Evolutionary conservation across 2,797 vertebrate species (phyloP), one percentile per base, ranked within the genome.

Genomic region (Erethizon dorsatum): DNA sequence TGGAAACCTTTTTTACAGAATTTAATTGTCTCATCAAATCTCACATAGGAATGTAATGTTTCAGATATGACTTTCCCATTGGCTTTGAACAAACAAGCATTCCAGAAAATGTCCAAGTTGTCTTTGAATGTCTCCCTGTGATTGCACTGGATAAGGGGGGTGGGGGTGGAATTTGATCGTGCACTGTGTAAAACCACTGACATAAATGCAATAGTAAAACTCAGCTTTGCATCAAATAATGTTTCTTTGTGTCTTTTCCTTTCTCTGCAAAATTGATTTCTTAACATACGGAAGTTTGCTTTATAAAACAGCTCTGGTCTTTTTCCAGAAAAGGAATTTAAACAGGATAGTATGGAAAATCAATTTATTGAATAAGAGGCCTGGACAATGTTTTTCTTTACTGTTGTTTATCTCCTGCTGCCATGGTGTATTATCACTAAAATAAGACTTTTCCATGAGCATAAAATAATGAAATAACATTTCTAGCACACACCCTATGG

Each of bases 201-300:
- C 95, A 79, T 88, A 80, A 96, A 93, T 15, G 0, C 50, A 87
- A 28, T 31, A 59, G 57, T 61, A 77, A 91, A 94, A 75, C 31
- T 90, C 88, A 94, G 47, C 37, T 97, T 96, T 94, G 83, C 80
- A 94, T 88, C 65, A 87, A 94, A 94, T 93, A 94, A 73, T 95
- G 92, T 61, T 96, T 84, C 82, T 82, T 94, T 71, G 10, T 96
- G 77, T 67, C 26, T 69, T 94, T 95, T 85, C 41, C 47, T 85
- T 90, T 96, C 33, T 91, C 67, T 94, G 47, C 59, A 85, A 93
- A 63, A 97, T 93, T 96, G 79, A 96, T 97, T 97, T 95, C 80
- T 89, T 79, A 67, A 67, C 61, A 6, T 78, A 82, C 63, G 47
- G 79, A n/a, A 91, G 31, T 47, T 9, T 75, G 45, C n/a, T 94